Evolutionary conservation across 2,797 vertebrate genomes (phyloP).

Genomic region (Apodemus agrarius): DNA sequence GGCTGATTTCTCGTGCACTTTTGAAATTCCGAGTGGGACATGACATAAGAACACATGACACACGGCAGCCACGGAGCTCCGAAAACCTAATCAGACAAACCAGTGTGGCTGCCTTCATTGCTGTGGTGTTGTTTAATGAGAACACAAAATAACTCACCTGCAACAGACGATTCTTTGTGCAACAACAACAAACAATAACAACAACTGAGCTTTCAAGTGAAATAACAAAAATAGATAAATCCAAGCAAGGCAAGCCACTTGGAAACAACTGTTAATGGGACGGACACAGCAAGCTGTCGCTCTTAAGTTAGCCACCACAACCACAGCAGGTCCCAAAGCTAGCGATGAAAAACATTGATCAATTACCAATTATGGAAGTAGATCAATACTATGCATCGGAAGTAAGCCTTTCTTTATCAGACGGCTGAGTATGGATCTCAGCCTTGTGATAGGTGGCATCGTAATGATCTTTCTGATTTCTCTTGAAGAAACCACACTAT

Average conservation of each 20-base stretch:
- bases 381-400: slow-evolving; percentile 96
- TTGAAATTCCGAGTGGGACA: slow-evolving; percentile 72
- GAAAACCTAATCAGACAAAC: background rate
- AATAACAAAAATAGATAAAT: slow-evolving; percentile 70
- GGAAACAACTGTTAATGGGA: slow-evolving; percentile 87
- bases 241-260: slow-evolving; percentile 86
- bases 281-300: slow-evolving; percentile 85
- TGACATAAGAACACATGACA: background rate
- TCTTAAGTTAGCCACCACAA: slow-evolving; percentile 88
- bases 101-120: slow-evolving; percentile 26
- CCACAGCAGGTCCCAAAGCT: slow-evolving; percentile 89
- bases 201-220: slow-evolving; percentile 73
- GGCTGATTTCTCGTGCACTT: slow-evolving; percentile 70
- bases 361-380: slow-evolving; percentile 94
- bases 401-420: slow-evolving; percentile 99
- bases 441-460: slow-evolving; percentile 98
- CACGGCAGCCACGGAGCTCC: background rate
- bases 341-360: slow-evolving; percentile 87
- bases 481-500: slow-evolving; percentile 99
- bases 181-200: slow-evolving; percentile 14
- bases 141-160: slow-evolving; percentile 70
- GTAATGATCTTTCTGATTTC: slow-evolving; percentile 96
- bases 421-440: slow-evolving; percentile 99
- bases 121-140: slow-evolving; percentile 9
- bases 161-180: slow-evolving; percentile 22